Percentiles rank a stretch among this genome's conserved stretches.
These are phyloP conservation scores for Poecilia gillii DNA, from an alignment of 2,797 vertebrate genomes.

Conservation along the genomic window DNA sequence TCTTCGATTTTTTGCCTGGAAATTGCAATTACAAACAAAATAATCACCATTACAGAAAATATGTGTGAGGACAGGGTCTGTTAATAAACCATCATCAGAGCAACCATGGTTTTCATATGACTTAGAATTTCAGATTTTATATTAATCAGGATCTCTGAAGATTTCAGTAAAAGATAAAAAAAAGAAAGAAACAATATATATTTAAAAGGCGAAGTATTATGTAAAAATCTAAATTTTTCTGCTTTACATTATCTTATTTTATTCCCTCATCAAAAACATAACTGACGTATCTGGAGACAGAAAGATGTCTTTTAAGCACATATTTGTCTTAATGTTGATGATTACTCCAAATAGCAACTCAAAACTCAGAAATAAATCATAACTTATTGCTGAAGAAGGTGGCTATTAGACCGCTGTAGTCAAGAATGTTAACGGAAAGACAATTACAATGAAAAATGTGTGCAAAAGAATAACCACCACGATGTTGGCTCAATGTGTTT, in stretches of 20 bases:
- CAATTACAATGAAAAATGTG: no score
- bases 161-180: background rate
- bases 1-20: constrained; percentile 93
- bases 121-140: background rate
- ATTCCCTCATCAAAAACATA: no score
- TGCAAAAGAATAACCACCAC: background rate
- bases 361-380: background rate
- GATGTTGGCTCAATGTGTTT: background rate
- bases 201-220: no score
- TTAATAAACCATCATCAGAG: constrained; percentile 23
- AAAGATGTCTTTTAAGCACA: background rate
- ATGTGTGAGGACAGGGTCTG: background rate
- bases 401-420: background rate
- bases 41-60: background rate
- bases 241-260: no score
- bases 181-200: background rate
- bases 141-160: background rate
- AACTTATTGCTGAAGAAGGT: background rate
- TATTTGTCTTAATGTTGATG: background rate
- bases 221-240: no score
- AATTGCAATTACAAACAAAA: constrained; percentile 24
- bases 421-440: no score
- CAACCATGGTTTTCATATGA: constrained; percentile 5
- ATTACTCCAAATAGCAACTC: background rate
- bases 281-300: background rate